A percentile compares a stretch with the other conserved stretches of the same genome.
Conservation (phyloP, 2,888 invertebrate species). For the Petrophora chlorosata region DNA sequence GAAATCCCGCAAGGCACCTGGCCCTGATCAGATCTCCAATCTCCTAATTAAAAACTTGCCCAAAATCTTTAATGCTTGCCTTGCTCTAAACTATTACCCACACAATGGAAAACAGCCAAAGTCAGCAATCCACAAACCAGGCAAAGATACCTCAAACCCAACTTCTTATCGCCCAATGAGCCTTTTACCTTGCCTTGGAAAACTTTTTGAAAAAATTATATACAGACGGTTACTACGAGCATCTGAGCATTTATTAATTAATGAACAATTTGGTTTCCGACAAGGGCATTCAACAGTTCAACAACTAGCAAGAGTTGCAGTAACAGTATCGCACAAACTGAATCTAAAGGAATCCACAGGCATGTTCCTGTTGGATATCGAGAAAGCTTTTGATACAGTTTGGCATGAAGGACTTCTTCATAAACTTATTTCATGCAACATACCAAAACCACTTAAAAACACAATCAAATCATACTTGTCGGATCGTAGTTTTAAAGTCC, state of each 20-base stretch:
- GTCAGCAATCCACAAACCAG: slow-evolving; percentile 9
- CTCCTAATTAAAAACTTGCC: slow-evolving; percentile 6
- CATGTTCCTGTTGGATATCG: slow-evolving; percentile 10
- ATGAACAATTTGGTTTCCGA: no score
- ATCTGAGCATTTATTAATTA: slow-evolving; percentile 2
- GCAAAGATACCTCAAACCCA: slow-evolving; percentile 2
- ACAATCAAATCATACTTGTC: neutral
- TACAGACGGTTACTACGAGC: neutral
- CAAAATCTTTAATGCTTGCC: slow-evolving; percentile 11
- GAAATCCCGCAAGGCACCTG: no score
- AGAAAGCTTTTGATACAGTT: no score
- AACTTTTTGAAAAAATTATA: slow-evolving; percentile 11
- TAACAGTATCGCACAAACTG: neutral
- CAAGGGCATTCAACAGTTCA: no score
- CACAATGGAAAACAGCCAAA: no score
- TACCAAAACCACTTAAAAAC: neutral
- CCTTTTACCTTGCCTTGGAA: no score
- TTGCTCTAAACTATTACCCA: no score
- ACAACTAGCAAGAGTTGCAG: no score
- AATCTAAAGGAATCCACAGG: slow-evolving; percentile 3
- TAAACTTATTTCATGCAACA: neutral
- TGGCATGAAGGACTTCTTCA: slow-evolving; percentile 3
- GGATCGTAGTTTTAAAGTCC: neutral
- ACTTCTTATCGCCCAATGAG: no score
- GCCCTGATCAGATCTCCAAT: slow-evolving; percentile 13